Evolutionary conservation across 2,797 vertebrate genomes (phyloP).

Genomic region (Alca torda): DNA sequence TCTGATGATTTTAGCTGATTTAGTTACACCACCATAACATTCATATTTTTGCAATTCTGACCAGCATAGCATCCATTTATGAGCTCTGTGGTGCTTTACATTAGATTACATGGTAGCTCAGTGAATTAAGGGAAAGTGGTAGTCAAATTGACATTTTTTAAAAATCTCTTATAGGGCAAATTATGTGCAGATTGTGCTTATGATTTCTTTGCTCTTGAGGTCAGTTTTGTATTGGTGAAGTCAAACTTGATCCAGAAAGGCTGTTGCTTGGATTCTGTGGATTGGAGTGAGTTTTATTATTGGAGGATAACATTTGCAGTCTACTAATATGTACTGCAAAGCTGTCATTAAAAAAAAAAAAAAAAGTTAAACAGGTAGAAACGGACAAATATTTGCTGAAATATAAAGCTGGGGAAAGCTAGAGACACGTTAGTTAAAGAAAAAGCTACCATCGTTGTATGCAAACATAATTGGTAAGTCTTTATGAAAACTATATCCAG

Average conservation of each 20-base stretch:
- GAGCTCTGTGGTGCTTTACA: background rate
- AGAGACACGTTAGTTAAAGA: background rate
- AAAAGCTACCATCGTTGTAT: background rate
- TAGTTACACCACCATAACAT: background rate
- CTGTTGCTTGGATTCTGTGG: background rate
- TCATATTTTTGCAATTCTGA: background rate
- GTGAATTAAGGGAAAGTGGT: rapidly evolving
- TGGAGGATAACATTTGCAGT: background rate
- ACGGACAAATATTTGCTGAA: background rate
- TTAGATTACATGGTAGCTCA: background rate
- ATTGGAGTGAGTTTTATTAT: background rate
- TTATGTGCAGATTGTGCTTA: background rate
- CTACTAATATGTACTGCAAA: background rate
- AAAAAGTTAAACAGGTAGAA: background rate
- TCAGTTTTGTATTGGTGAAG: background rate
- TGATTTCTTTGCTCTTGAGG: background rate
- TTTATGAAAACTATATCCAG: background rate
- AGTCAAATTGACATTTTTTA: background rate
- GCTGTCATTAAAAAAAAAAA: background rate
- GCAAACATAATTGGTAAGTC: background rate
- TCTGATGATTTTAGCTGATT: background rate
- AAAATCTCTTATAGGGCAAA: background rate
- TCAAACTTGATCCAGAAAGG: background rate
- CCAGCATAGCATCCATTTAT: background rate
- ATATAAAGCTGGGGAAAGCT: background rate